Evolutionary conservation across 1,140 invertebrate genomes (phyloP), one percentile per base, ranked within the genome.

Genomic region (Luehdorfia chinensis): DNA sequence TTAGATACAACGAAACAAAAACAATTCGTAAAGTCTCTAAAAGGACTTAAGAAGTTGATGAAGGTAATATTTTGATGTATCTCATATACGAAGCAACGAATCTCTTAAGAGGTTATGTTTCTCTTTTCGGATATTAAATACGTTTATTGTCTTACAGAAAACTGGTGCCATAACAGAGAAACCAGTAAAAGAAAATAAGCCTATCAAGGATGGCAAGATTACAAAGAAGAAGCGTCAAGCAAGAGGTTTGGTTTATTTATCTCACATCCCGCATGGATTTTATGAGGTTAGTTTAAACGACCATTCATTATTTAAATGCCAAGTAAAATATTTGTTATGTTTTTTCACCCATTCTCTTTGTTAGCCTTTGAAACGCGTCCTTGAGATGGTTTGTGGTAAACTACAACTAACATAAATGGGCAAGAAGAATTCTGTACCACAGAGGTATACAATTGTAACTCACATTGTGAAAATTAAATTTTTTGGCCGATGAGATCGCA

Each of bases 191-290:
- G n/a, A 44, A 28, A 27, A 36, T 18, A 59, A 53, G 14, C 18
- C 8, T 13, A 46, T n/a, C 5, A 57, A 66, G 12, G 28, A 36
- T 31, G 58, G 47, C 1, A 71, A 65, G 47, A 39, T 51, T n/a
- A 54, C 51, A 5, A 79, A 75, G 43, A 73, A 60, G 19, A 76
- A 59, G 47, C 45, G 34, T 19, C 57, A 36, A 33, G 19, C 57
- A 19, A 69, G 89, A 54, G 96, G 95, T 18, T 85, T 97, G 5
- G 88, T 97, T 0, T 95, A 96, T 55, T 57, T 98, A 8, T 91
- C 92, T 2, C 94, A 97, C 58, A 90, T 99, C 63, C 97, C 97
- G 7, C 93, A 96, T 90, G 97, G 97, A 43, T 98, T 98, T 87
- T 97, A 93, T 72, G 96, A 98, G 87, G 86, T 87, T 65, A 61